A percentile compares a stretch with the other conserved stretches of the same genome.
phyloP scores from a whole-genome alignment of 2,113 vertebrate species.

The Acrocephalus kingi region DNA sequence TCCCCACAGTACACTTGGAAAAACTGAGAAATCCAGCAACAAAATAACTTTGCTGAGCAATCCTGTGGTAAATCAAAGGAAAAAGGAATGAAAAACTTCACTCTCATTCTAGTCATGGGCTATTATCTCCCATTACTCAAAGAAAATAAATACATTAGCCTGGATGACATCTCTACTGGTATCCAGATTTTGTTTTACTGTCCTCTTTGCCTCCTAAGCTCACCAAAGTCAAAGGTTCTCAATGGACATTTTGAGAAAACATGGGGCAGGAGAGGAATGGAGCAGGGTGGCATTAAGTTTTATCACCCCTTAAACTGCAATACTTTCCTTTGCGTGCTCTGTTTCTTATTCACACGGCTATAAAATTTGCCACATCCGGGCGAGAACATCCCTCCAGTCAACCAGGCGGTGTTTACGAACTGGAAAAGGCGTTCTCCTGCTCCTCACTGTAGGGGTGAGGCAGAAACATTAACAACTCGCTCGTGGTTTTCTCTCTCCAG shows the following conservation, averaged over 20 bases:
- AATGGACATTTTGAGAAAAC: not conserved
- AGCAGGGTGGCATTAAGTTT: slow-evolving; percentile 43
- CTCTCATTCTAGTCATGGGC: not conserved
- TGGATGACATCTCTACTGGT: not conserved
- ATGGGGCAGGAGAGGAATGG: not conserved
- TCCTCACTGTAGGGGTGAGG: not conserved
- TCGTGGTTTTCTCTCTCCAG: slow-evolving; percentile 52
- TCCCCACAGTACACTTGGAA: not conserved
- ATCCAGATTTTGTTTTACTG: not conserved
- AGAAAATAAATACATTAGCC: not conserved
- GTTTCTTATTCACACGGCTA: slow-evolving; percentile 18
- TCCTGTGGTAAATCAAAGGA: not conserved
- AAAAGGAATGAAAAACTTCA: not conserved
- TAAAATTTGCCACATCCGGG: slow-evolving; percentile 27
- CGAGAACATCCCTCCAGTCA: slow-evolving; percentile 1
- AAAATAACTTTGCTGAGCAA: not conserved
- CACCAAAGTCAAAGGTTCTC: not conserved
- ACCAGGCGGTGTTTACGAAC: slow-evolving; percentile 3
- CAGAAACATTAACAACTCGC: not conserved
- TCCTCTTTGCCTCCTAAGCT: not conserved
- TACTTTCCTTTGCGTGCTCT: slow-evolving; percentile 50
- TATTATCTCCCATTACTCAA: not conserved
- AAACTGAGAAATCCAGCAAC: not conserved
- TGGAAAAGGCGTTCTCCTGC: not conserved
- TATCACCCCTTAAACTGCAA: not conserved